Evolutionary conservation across 2,797 vertebrate genomes (phyloP).

Genomic region (Cichlasoma orientale): DNA sequence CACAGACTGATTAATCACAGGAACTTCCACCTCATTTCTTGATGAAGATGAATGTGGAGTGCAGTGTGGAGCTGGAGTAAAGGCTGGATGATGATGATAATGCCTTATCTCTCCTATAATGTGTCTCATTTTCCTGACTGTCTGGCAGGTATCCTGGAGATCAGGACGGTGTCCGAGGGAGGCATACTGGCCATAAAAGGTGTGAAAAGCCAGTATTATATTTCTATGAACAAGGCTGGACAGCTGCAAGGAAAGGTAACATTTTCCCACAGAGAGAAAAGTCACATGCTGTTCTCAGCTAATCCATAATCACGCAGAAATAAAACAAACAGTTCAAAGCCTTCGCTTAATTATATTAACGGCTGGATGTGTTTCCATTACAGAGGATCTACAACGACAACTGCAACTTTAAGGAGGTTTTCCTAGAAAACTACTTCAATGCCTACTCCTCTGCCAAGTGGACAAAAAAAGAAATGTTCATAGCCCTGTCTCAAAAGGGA

Average conservation of each 20-base stretch:
- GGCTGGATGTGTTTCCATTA: constrained; percentile 35
- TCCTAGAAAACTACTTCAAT: constrained; percentile 97
- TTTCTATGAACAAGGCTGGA: constrained; percentile 95
- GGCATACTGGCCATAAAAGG: constrained; percentile 97
- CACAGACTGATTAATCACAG: constrained; percentile 69
- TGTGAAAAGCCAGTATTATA: constrained; percentile 95
- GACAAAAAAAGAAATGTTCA: constrained; percentile 94
- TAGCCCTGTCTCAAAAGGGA: constrained; percentile 94
- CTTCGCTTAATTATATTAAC: background rate
- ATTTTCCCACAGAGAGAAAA: constrained; percentile 24
- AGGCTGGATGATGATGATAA: constrained; percentile 53
- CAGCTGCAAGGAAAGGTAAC: constrained; percentile 95
- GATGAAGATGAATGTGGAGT: constrained; percentile 69
- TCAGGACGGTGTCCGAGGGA: constrained; percentile 95
- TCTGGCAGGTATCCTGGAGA: constrained; percentile 95
- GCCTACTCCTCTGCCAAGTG: constrained; percentile 95
- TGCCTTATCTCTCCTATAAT: constrained; percentile 45
- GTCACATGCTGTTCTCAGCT: background rate
- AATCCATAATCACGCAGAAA: background rate
- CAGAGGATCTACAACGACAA: constrained; percentile 95
- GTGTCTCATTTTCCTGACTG: constrained; percentile 44
- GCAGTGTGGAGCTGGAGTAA: constrained; percentile 16
- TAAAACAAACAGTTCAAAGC: constrained; percentile 1
- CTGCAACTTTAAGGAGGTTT: constrained; percentile 98
- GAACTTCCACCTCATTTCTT: constrained; percentile 53